phyloP scores from a whole-genome alignment of 2,797 vertebrate genomes.

The Huso huso region DNA sequence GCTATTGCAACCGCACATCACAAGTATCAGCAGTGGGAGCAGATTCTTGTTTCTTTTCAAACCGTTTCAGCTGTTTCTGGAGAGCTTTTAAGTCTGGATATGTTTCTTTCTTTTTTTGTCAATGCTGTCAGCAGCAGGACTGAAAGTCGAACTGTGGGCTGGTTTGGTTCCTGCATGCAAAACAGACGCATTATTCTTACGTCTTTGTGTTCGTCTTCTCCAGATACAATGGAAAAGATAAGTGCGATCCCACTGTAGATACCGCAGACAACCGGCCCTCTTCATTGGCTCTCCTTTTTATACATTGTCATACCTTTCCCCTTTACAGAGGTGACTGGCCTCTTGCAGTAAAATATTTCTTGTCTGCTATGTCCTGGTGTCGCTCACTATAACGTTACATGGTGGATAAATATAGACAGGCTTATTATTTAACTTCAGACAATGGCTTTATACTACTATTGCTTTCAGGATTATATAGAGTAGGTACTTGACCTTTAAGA shows the following conservation, averaged over 20 bases:
- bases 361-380: background rate
- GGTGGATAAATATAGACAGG: background rate
- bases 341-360: conserved; percentile 5
- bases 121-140: background rate
- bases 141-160: background rate
- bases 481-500: too few species aligned
- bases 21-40: background rate
- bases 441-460: background rate
- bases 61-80: background rate
- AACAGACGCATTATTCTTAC: background rate
- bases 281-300: background rate
- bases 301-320: background rate
- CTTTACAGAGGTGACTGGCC: conserved; percentile 4
- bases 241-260: background rate
- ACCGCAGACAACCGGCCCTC: background rate
- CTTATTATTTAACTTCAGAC: background rate
- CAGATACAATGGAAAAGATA: conserved; percentile 1
- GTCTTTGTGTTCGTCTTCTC: conserved; percentile 1
- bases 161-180: background rate
- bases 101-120: background rate
- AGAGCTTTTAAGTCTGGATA: background rate
- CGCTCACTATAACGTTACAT: background rate
- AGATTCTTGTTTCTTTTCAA: background rate
- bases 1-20: background rate
- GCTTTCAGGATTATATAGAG: too few species aligned